These are phyloP conservation scores for Drosophila mimica DNA, from an alignment of 2,888 invertebrate species.

Conservation along the genomic window DNA sequence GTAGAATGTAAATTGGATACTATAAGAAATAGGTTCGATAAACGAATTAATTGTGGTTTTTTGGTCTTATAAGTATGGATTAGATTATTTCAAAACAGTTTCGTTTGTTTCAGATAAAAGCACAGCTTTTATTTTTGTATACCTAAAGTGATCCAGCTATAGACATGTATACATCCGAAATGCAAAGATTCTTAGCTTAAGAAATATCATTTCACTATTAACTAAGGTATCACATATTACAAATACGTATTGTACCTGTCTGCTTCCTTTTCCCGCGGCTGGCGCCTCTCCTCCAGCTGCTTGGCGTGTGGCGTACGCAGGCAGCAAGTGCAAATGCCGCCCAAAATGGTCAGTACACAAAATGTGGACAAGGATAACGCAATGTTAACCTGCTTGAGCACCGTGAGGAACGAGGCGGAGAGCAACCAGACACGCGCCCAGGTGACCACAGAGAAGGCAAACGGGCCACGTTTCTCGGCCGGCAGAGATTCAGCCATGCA, in stretches of 20 bases:
- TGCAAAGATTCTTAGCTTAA: not conserved
- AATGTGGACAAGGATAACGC: constrained; percentile 83
- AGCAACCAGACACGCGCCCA: constrained; percentile 84
- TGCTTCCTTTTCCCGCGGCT: constrained; percentile 15
- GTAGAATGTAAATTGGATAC: not conserved
- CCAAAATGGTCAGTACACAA: constrained; percentile 78
- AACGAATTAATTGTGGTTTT: not conserved
- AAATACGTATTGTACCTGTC: constrained; percentile 38
- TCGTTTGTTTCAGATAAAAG: not conserved
- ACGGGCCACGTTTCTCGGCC: constrained; percentile 75
- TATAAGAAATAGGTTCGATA: not conserved
- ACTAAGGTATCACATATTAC: constrained; percentile 36
- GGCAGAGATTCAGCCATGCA: constrained; percentile 84
- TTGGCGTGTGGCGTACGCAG: constrained; percentile 47
- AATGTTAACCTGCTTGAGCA: constrained; percentile 80
- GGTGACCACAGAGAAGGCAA: constrained; percentile 83
- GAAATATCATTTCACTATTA: not conserved
- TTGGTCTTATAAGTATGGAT: no score
- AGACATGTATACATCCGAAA: not conserved
- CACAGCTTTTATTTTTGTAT: constrained; percentile 4
- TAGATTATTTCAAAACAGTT: not conserved
- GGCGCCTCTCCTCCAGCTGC: not conserved
- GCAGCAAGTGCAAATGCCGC: constrained; percentile 81
- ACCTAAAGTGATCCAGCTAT: not conserved
- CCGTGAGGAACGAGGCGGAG: constrained; percentile 83